Conservation (phyloP, 2,797 vertebrate genomes). For the Coregonus ussuriensis region DNA sequence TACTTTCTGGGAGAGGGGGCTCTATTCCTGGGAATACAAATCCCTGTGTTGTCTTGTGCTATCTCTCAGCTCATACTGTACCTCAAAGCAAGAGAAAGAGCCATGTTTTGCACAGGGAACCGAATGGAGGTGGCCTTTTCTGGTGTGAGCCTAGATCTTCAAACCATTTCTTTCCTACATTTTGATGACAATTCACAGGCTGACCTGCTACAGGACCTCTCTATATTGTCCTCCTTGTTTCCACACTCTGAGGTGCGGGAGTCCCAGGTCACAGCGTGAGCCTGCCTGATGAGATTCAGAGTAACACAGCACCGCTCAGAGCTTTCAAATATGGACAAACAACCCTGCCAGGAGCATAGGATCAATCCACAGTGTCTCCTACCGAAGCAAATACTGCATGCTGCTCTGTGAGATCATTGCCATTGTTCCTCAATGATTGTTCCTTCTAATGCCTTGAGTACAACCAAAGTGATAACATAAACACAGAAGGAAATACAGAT, state of each 20-base stretch:
- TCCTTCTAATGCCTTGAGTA: slow-evolving; percentile 8
- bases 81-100: neutral
- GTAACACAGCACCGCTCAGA: slow-evolving; percentile 2
- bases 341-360: neutral
- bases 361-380: slow-evolving; percentile 12
- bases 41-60: neutral
- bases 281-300: slow-evolving; percentile 17
- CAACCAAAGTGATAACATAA: neutral
- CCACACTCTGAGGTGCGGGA: neutral
- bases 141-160: neutral
- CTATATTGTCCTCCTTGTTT: neutral
- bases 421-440: slow-evolving; percentile 7
- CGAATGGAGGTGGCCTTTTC: neutral
- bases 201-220: neutral
- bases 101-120: neutral
- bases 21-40: neutral
- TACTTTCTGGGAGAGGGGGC: neutral
- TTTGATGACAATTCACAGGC: slow-evolving; percentile 8
- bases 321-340: neutral
- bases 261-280: slow-evolving; percentile 11
- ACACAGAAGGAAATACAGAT: neutral
- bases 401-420: slow-evolving; percentile 9
- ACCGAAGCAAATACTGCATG: slow-evolving; percentile 12
- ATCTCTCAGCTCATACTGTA: neutral
- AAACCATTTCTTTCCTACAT: neutral